Percentiles rank a stretch among this genome's conserved stretches.
phyloP scores from a whole-genome alignment of 2,113 vertebrate species.

The Menidia beryllina region DNA sequence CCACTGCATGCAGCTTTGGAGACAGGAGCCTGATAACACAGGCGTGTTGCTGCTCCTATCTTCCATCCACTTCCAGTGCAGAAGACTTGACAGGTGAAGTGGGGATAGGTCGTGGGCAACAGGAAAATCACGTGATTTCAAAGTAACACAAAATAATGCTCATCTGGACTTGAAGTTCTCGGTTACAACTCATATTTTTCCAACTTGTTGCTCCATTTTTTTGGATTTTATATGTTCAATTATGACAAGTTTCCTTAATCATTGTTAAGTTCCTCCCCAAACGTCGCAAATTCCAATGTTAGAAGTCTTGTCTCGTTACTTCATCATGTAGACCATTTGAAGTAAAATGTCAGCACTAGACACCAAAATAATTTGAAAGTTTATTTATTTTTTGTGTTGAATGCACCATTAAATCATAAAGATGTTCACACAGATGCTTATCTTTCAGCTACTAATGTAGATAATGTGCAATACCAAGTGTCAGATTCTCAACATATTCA shows the following conservation, averaged over 20 bases:
- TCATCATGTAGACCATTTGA: no score
- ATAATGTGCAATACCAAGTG: not conserved
- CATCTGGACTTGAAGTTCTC: conserved; percentile 15
- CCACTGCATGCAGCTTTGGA: conserved; percentile 99
- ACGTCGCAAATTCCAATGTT: no score
- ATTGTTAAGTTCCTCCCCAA: no score
- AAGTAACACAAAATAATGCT: conserved; percentile 15
- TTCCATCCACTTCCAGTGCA: conserved; percentile 99
- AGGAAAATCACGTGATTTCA: conserved; percentile 18
- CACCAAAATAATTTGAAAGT: no score
- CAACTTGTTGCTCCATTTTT: not conserved
- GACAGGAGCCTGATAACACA: conserved; percentile 99
- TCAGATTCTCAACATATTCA: not conserved
- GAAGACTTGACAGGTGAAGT: conserved; percentile 96
- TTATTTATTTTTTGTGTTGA: no score
- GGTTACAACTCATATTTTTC: conserved; percentile 7
- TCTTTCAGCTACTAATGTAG: not conserved
- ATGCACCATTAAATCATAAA: no score
- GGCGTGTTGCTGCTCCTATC: conserved; percentile 97
- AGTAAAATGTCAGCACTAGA: no score
- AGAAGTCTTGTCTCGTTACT: no score
- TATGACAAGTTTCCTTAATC: no score
- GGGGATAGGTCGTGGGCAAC: conserved; percentile 15
- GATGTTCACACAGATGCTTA: no score
- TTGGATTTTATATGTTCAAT: not conserved